Evolutionary conservation across 2,797 vertebrate genomes (phyloP).

Genomic region (Varecia variegata): DNA sequence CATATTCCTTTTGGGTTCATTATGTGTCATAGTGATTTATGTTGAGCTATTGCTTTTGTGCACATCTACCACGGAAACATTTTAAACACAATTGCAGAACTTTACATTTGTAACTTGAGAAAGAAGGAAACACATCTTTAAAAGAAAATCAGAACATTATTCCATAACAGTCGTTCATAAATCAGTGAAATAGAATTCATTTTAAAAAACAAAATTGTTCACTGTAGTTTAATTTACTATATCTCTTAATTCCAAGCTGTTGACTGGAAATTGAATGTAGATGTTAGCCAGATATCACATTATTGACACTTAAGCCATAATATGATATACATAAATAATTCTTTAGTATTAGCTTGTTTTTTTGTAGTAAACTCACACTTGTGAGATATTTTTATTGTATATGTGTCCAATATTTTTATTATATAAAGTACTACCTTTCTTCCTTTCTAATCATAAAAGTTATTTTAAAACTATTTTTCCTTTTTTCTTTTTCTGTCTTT

Average conservation of each 20-base stretch:
- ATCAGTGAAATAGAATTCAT: slow-evolving; percentile 46
- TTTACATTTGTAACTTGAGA: slow-evolving; percentile 56
- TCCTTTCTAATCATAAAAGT: neutral
- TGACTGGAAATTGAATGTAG: slow-evolving; percentile 38
- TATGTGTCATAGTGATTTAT: slow-evolving; percentile 54
- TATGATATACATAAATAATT: neutral
- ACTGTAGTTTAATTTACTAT: slow-evolving; percentile 40
- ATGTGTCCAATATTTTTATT: neutral
- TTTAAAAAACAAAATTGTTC: slow-evolving; percentile 48
- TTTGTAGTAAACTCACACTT: slow-evolving; percentile 10
- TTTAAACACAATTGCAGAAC: slow-evolving; percentile 54
- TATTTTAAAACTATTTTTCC: neutral
- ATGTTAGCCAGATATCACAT: slow-evolving; percentile 3
- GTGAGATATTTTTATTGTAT: slow-evolving; percentile 54
- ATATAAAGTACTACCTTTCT: neutral
- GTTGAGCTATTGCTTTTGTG: slow-evolving; percentile 58
- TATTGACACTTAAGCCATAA: slow-evolving; percentile 10
- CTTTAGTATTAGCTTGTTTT: slow-evolving; percentile 28
- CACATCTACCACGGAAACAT: slow-evolving; percentile 4
- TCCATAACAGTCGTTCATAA: slow-evolving; percentile 6
- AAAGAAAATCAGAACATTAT: slow-evolving; percentile 34
- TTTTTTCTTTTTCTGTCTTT: neutral
- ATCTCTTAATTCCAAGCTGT: slow-evolving; percentile 32
- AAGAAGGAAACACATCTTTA: slow-evolving; percentile 30
- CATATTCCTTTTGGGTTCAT: slow-evolving; percentile 43